phyloP scores from a whole-genome alignment of 2,888 invertebrate species.

The Limnephilus marmoratus region DNA sequence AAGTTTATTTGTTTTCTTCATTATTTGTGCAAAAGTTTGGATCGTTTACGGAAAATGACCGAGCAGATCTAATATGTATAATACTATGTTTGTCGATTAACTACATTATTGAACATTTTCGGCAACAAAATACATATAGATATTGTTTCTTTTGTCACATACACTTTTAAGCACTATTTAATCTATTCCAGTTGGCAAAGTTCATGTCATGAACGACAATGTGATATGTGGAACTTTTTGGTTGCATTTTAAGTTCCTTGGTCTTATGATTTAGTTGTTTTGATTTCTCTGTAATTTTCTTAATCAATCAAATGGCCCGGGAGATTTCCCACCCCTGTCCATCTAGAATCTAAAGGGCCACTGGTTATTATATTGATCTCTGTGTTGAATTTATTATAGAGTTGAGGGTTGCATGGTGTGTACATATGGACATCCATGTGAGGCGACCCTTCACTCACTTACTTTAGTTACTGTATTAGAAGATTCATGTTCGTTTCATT shows the following conservation, averaged over 20 bases:
- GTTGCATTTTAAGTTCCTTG: conserved; percentile 66
- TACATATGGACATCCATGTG: not conserved
- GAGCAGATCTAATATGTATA: not conserved
- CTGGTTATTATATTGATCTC: conserved; percentile 65
- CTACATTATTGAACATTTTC: conserved; percentile 7
- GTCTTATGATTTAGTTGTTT: conserved; percentile 65
- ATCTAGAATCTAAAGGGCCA: conserved; percentile 29
- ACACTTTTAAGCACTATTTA: conserved; percentile 30
- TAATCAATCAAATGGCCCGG: conserved; percentile 56
- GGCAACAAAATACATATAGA: conserved; percentile 27
- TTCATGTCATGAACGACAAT: conserved; percentile 63
- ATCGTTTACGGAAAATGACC: not conserved
- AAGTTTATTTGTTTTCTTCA: conserved; percentile 54
- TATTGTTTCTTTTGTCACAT: conserved; percentile 24
- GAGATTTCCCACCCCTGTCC: conserved; percentile 38
- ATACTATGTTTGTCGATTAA: not conserved
- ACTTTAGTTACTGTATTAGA: conserved; percentile 63
- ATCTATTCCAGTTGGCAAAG: conserved; percentile 62
- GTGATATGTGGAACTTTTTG: conserved; percentile 66
- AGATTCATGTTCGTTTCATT: conserved; percentile 63
- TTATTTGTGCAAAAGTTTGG: conserved; percentile 29
- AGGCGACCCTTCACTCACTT: conserved; percentile 49
- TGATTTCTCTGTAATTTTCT: conserved; percentile 63
- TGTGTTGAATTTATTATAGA: conserved; percentile 62
- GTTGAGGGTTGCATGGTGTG: conserved; percentile 49